A percentile compares a stretch with the other conserved stretches of the same genome.
These are phyloP conservation scores for Saccostrea glomerata DNA, from an alignment of 1,140 invertebrate species.

Conservation along the genomic window DNA sequence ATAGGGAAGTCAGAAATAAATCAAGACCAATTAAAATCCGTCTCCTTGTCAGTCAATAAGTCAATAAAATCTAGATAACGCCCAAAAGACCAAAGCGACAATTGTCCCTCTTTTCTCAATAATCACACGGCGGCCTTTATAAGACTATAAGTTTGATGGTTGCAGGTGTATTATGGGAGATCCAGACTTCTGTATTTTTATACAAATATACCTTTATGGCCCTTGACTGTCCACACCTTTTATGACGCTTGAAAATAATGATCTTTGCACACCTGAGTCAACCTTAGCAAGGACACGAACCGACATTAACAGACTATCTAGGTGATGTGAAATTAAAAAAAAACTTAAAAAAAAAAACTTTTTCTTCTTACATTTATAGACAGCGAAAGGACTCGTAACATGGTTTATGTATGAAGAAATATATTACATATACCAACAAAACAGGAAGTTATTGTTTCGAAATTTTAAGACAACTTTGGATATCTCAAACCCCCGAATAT, in stretches of 20 bases:
- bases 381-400: no score
- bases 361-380: no score
- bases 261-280: conserved; percentile 32
- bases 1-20: conserved; percentile 20
- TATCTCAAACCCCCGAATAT: no score
- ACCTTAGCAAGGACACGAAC: neutral
- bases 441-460: no score
- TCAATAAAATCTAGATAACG: conserved; percentile 13
- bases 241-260: neutral
- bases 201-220: conserved; percentile 24
- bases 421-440: no score
- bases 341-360: no score
- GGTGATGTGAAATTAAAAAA: no score
- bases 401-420: no score
- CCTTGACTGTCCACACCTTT: neutral
- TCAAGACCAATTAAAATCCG: conserved; percentile 24
- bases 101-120: neutral
- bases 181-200: conserved; percentile 25
- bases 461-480: no score
- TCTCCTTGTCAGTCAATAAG: neutral
- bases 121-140: neutral
- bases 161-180: neutral
- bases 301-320: neutral
- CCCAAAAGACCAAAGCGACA: neutral
- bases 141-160: neutral